Evolutionary conservation across 2,888 invertebrate genomes (phyloP).

Genomic region (Apoda limacodes): DNA sequence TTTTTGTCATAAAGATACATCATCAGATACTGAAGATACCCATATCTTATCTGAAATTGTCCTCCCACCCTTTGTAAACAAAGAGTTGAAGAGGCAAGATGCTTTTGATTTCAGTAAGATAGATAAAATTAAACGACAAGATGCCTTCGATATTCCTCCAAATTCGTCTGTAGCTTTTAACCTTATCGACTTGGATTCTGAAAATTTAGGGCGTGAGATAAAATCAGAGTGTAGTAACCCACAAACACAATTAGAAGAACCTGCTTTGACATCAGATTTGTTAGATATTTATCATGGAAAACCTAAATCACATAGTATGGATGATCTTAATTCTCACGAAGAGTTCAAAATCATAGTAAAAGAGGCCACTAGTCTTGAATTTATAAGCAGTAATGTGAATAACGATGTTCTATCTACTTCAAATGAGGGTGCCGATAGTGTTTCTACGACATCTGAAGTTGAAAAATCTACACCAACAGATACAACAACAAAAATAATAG

Average conservation of each 20-base stretch:
- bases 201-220: slow-evolving; percentile 21
- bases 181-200: slow-evolving; percentile 23
- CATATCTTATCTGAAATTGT: slow-evolving; percentile 25
- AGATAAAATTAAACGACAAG: slow-evolving; percentile 30
- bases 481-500: slow-evolving; percentile 27
- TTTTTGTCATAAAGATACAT: slow-evolving; percentile 22
- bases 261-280: slow-evolving; percentile 38
- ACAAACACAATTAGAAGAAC: slow-evolving; percentile 27
- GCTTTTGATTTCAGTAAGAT: slow-evolving; percentile 35
- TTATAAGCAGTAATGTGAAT: slow-evolving; percentile 28
- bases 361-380: slow-evolving; percentile 56
- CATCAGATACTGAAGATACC: slow-evolving; percentile 21
- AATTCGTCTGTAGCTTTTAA: slow-evolving; percentile 22
- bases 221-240: slow-evolving; percentile 34
- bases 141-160: slow-evolving; percentile 23
- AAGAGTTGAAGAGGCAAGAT: slow-evolving; percentile 43
- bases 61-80: slow-evolving; percentile 31
- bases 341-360: slow-evolving; percentile 41
- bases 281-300: slow-evolving; percentile 50
- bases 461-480: too few relatives aligned
- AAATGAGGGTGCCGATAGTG: slow-evolving; percentile 47
- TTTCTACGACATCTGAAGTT: slow-evolving; percentile 35
- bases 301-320: slow-evolving; percentile 54
- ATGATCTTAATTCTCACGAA: slow-evolving; percentile 38
- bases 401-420: slow-evolving; percentile 40